These are phyloP conservation scores for Pristionchus entomophagus DNA, from an alignment of 2,888 invertebrate genomes.

Conservation along the genomic window DNA sequence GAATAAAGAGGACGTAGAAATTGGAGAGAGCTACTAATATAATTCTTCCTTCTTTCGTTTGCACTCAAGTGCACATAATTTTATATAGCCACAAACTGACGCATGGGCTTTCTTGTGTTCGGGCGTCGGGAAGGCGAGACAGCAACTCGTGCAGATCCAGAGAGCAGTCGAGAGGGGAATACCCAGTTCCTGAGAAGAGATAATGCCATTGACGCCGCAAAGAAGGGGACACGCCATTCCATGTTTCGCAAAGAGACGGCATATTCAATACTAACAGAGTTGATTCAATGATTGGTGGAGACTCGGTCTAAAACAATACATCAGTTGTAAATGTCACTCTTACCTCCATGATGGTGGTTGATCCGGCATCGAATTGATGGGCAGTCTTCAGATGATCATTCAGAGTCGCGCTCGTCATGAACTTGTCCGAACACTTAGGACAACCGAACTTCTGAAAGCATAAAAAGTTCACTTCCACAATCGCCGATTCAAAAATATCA, in stretches of 20 bases:
- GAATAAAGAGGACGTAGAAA: not conserved
- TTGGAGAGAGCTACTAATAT: too few relatives aligned
- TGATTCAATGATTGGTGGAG: too few relatives aligned
- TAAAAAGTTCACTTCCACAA: not conserved
- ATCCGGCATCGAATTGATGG: conserved; percentile 30
- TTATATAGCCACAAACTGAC: not conserved
- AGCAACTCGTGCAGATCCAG: conserved; percentile 31
- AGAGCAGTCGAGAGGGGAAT: not conserved
- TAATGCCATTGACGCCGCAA: not conserved
- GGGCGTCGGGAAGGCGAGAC: not conserved
- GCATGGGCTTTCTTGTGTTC: not conserved
- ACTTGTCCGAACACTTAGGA: conserved; percentile 5
- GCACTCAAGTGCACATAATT: too few relatives aligned
- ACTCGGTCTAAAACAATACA: too few relatives aligned
- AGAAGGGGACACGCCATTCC: not conserved
- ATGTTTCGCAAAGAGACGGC: too few relatives aligned
- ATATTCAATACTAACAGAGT: too few relatives aligned
- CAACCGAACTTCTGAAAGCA: conserved; percentile 33
- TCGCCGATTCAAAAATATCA: not conserved
- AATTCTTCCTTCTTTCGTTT: too few relatives aligned
- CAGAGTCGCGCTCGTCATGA: conserved; percentile 38
- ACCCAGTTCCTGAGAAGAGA: conserved; percentile 16
- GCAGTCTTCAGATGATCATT: not conserved
- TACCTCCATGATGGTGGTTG: conserved; percentile 25
- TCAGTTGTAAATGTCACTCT: too few relatives aligned